Percentiles rank a stretch among this genome's conserved stretches.
Evolutionary conservation across 2,797 vertebrate species (phyloP).

Genomic region (Lepus townsendii): DNA sequence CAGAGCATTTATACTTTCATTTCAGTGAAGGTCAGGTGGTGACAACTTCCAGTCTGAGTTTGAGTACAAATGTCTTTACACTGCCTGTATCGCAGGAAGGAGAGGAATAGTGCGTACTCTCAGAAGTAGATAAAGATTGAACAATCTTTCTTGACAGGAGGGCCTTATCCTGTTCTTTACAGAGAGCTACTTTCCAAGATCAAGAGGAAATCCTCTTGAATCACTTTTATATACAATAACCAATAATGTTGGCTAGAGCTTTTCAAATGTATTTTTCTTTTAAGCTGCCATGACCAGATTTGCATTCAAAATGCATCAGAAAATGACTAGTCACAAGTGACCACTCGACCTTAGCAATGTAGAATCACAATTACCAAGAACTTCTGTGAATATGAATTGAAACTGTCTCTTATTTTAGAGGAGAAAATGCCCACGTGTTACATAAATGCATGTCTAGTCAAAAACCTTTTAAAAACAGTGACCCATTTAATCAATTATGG

Average conservation of each 20-base stretch:
- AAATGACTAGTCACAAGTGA: constrained; percentile 35
- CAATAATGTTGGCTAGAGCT: background rate
- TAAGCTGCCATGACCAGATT: background rate
- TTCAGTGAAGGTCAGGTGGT: background rate
- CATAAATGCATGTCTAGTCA: background rate
- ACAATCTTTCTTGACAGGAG: background rate
- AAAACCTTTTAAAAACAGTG: constrained; percentile 23
- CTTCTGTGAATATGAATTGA: constrained; percentile 18
- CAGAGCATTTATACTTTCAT: background rate
- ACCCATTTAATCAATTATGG: background rate
- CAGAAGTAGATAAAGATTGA: background rate
- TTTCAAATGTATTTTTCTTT: constrained; percentile 24
- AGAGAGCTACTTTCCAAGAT: background rate
- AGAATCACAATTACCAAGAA: constrained; percentile 6
- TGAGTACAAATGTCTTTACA: constrained; percentile 34
- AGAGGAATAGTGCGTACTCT: background rate
- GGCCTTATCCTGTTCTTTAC: background rate
- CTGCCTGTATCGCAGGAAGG: background rate
- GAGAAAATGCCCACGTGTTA: background rate
- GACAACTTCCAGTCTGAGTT: background rate
- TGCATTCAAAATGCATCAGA: constrained; percentile 43
- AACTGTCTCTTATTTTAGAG: constrained; percentile 38
- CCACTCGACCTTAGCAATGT: background rate
- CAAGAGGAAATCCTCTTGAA: background rate
- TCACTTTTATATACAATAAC: background rate